Conservation (phyloP, 2,888 invertebrate species). For the Scrobipalpa costella region DNA sequence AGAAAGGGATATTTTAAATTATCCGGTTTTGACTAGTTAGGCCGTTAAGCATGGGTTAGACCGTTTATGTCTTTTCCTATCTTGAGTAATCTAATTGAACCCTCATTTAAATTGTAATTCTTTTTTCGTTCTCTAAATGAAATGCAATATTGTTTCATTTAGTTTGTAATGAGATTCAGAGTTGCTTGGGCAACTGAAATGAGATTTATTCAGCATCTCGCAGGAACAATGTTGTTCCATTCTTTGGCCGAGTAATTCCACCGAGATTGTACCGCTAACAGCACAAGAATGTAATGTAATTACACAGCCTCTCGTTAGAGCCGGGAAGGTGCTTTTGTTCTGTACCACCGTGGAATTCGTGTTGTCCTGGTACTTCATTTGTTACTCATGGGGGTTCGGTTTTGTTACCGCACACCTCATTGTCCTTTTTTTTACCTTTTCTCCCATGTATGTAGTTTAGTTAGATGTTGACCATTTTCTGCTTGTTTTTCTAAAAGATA, state of each 20-base stretch:
- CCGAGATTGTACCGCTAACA: slow-evolving; percentile 69
- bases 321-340: slow-evolving; percentile 44
- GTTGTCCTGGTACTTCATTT: slow-evolving; percentile 23
- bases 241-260: slow-evolving; percentile 59
- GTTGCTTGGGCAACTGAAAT: background rate
- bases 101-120: background rate
- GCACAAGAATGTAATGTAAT: slow-evolving; percentile 70
- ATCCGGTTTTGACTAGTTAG: background rate
- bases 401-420: background rate
- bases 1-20: background rate
- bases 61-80: background rate
- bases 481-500: background rate
- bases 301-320: slow-evolving; percentile 60
- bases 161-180: background rate
- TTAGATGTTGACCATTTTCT: background rate
- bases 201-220: background rate
- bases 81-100: too few relatives aligned
- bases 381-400: slow-evolving; percentile 12
- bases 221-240: slow-evolving; percentile 33
- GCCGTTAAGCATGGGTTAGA: background rate
- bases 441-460: background rate
- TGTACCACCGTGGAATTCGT: slow-evolving; percentile 5
- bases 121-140: background rate
- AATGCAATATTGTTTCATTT: background rate
- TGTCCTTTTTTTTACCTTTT: background rate